Evolutionary conservation across 53 echinoderm and acorn worm species (phyloP), one percentile per base, ranked within the genome.

Genomic region (Zoroaster sp.): DNA sequence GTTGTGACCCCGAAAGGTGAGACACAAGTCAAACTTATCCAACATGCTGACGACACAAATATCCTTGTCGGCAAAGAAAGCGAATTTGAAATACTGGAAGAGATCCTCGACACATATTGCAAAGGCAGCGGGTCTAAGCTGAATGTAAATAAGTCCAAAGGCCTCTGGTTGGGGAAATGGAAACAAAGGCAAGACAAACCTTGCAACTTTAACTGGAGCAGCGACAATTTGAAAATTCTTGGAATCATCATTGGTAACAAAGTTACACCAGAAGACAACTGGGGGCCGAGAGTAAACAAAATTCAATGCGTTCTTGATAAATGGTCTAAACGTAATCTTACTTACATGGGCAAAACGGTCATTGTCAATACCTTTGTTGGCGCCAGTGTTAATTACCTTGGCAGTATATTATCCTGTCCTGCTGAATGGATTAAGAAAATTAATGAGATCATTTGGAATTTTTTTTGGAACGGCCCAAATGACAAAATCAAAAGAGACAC

Each of bases 401-500:
- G 77, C 2, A 80, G 80, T 65, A 25, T 80, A 2, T n/a, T 80
- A 8, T 9, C 66, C 2, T 80, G 80, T 21, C 80, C 66, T 40
- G 2, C 11, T 3, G 40, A 59, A 10, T 59, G 9, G 5, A 21
- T n/a, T 2, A 65, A 38, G 65, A 80, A 80, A n/a, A 80, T 80
- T n/a, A 65, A 23, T 20, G 13, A 80, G 1, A 21, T 13, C 4
- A 65, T 80, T 21, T 63, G 80, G 66, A 65, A 40, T 1, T 80
- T 80, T 38, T 63, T 40, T 40, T 80, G 80, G 80, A 39, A 66
- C 17, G 80, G 66, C 1, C 54, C 55, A 40, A n/a, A 36, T 9
- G 66, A 80, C 3, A 80, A 52, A 80, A 80, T 80, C 31, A 65
- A 80, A 40, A 37, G 66, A 12, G 30, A 65, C 23, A n/a, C n/a